Evolutionary conservation across 2,797 vertebrate genomes (phyloP), one percentile per base, ranked within the genome.

Genomic region (Avahi laniger): DNA sequence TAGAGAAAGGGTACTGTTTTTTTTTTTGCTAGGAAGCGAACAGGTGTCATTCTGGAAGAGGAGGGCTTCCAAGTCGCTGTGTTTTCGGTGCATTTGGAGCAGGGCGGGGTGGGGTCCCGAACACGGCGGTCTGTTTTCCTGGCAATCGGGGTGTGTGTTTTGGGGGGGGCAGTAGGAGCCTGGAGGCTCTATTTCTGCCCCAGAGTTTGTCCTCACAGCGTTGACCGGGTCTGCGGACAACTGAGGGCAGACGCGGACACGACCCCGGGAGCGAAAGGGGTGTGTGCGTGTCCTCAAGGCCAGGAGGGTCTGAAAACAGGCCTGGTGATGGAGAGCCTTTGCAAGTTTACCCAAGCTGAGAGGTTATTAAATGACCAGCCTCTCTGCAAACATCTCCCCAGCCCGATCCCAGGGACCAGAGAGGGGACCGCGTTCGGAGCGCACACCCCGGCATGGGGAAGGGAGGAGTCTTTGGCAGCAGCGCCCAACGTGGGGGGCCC

Each of bases 381-480:
- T 69, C 84, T 73, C 52, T 14, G 41, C 41, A 41, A 50, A 70
- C 11, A 0, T 9, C 72, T 57, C 67, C 22, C 24, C 63, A 0
- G 1, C 33, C 52, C 52, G 11, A 3, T 20, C 35, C 81, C 7
- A 4, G 70, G 85, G 50, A 69, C 73, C 63, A 22, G 57, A 35
- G n/a, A 43, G 18, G 48, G 30, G 50, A n/a, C 84, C 12, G 7
- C 8, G 0, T 5, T 22, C 38, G 24, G 70, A 57, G 76, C 70
- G 70, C 0, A 0, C 22, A 0, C 18, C 10, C 1, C 50, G 35
- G 87, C 70, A 7, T 54, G 7, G 0, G 35, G 3, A 41, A 14
- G 30, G 50, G 48, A 5, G 65, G 86, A 33, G 79, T 82, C 93
- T 90, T 96, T 86, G 82, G 94, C 54, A 46, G 80, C 70, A 11